Conservation (phyloP, 2,888 invertebrate genomes). For the Cheilosia scutellata region DNA sequence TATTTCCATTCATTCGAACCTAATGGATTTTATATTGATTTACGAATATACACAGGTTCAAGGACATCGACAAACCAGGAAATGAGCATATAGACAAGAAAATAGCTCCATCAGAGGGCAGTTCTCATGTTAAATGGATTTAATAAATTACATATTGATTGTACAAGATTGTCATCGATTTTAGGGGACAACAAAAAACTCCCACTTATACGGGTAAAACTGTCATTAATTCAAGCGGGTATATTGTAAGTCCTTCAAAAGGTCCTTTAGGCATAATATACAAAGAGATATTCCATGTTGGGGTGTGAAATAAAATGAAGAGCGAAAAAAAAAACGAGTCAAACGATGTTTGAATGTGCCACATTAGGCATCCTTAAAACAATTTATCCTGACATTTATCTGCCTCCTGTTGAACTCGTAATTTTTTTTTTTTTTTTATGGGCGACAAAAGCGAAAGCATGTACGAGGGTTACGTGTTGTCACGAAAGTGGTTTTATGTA, state of each 20-base stretch:
- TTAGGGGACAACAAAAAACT: too few relatives aligned
- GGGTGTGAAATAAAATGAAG: not conserved
- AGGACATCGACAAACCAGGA: not conserved
- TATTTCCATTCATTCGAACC: not conserved
- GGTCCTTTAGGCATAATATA: not conserved
- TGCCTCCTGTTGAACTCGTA: constrained; percentile 10
- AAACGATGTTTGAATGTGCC: constrained; percentile 2
- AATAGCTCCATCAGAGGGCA: too few relatives aligned
- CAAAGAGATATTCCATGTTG: not conserved
- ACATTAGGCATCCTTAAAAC: not conserved
- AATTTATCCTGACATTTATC: constrained; percentile 5
- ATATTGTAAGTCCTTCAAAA: not conserved
- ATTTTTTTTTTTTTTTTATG: not conserved
- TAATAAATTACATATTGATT: too few relatives aligned
- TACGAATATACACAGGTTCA: constrained; percentile 14
- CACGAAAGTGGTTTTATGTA: not conserved
- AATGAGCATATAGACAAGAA: too few relatives aligned
- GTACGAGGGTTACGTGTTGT: not conserved
- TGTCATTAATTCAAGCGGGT: too few relatives aligned
- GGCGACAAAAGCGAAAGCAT: not conserved
- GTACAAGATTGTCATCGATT: too few relatives aligned
- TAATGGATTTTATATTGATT: constrained; percentile 25
- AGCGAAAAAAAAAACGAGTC: not conserved
- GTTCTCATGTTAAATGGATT: too few relatives aligned
- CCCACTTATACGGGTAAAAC: too few relatives aligned